Evolutionary conservation across 1,140 invertebrate species (phyloP).

Genomic region (Zaprionus lachaisei): DNA sequence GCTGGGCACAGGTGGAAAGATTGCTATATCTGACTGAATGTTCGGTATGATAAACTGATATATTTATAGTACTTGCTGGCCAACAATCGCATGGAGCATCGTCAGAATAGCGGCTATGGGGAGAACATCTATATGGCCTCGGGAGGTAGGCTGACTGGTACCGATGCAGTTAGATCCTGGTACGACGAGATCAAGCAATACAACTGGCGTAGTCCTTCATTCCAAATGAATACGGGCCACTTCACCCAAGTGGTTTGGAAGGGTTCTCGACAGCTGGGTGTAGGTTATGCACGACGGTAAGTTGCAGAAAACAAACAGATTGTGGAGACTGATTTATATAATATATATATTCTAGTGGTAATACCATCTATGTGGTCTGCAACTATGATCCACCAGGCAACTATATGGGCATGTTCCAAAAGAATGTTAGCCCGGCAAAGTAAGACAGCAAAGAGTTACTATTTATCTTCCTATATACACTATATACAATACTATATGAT

Average conservation of each 20-base stretch:
- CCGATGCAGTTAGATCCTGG: conserved; percentile 87
- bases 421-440: conserved; percentile 46
- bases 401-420: conserved; percentile 39
- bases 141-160: conserved; percentile 86
- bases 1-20: conserved; percentile 56
- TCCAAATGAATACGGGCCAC: conserved; percentile 88
- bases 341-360: conserved; percentile 38
- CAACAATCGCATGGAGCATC: conserved; percentile 86
- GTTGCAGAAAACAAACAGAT: background rate
- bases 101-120: conserved; percentile 90
- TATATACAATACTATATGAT: background rate
- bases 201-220: conserved; percentile 87
- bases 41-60: background rate
- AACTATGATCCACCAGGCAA: conserved; percentile 80
- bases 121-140: conserved; percentile 92
- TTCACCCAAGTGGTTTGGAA: conserved; percentile 92
- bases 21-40: background rate
- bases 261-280: conserved; percentile 88
- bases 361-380: conserved; percentile 64
- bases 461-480: background rate
- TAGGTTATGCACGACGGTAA: conserved; percentile 88
- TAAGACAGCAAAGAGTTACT: background rate
- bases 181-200: conserved; percentile 87
- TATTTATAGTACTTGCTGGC: conserved; percentile 46
- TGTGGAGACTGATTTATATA: too few species aligned